Conservation (phyloP, 2,888 invertebrate genomes). For the Cataglyphis rosenhaueri region DNA sequence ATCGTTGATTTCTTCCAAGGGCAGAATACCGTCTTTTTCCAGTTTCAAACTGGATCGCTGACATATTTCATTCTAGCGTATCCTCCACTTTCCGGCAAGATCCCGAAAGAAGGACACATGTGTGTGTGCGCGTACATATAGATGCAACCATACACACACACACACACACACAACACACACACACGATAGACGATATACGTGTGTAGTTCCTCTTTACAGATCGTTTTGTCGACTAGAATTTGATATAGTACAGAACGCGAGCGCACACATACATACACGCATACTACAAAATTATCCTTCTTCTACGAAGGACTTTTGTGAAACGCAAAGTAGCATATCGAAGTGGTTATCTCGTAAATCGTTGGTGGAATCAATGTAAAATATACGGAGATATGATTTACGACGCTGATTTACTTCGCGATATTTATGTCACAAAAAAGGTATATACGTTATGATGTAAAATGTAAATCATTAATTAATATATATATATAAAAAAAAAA, state of each 20-base stretch:
- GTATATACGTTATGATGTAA: not conserved
- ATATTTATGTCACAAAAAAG: slow-evolving; percentile 29
- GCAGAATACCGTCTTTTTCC: slow-evolving; percentile 54
- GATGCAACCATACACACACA: not conserved
- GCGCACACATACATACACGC: not conserved
- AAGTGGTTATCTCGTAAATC: slow-evolving; percentile 54
- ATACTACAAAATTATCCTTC: slow-evolving; percentile 28
- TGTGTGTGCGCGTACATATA: not conserved
- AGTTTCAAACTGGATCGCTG: slow-evolving; percentile 55
- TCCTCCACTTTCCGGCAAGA: slow-evolving; percentile 47
- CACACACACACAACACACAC: not conserved
- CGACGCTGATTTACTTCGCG: slow-evolving; percentile 19
- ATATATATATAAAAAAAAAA: not conserved
- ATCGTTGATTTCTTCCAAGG: slow-evolving; percentile 49
- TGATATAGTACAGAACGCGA: slow-evolving; percentile 33
- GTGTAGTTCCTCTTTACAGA: slow-evolving; percentile 52
- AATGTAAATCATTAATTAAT: not conserved
- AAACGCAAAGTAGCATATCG: slow-evolving; percentile 55
- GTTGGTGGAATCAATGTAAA: slow-evolving; percentile 42
- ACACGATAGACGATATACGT: slow-evolving; percentile 35
- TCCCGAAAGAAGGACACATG: slow-evolving; percentile 43
- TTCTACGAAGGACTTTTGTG: slow-evolving; percentile 43
- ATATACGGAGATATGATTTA: slow-evolving; percentile 37
- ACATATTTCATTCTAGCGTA: slow-evolving; percentile 62
- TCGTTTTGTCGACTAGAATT: slow-evolving; percentile 56